Evolutionary conservation across 2,888 invertebrate genomes (phyloP).

Genomic region (Cryptophagus acutangulus): DNA sequence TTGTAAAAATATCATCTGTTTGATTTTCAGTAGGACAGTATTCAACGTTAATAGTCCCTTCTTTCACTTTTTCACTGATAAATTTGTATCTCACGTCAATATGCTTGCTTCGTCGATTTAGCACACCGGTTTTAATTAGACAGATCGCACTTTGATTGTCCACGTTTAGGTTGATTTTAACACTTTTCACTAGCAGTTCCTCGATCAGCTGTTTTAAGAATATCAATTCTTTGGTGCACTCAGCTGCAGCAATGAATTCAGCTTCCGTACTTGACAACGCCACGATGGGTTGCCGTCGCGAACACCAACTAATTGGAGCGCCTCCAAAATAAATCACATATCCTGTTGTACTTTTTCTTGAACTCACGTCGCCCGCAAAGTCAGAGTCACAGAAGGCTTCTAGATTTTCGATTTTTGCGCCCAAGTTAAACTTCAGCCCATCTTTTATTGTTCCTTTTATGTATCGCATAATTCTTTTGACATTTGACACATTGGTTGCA

Average conservation of each 20-base stretch:
- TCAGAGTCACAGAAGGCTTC: slow-evolving; percentile 20
- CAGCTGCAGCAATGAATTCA: slow-evolving; percentile 25
- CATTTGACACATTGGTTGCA: no score
- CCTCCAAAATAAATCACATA: slow-evolving; percentile 21
- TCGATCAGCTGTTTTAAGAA: slow-evolving; percentile 21
- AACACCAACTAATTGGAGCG: slow-evolving; percentile 29
- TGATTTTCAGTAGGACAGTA: no score
- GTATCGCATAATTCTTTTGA: slow-evolving; percentile 9
- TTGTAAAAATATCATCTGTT: no score
- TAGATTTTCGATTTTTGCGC: not conserved
- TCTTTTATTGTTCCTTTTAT: not conserved
- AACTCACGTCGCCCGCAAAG: slow-evolving; percentile 21
- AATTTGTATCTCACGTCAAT: no score
- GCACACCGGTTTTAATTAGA: no score
- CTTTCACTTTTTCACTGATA: no score
- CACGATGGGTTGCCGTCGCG: slow-evolving; percentile 28
- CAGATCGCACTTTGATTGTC: no score
- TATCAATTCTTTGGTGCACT: slow-evolving; percentile 23
- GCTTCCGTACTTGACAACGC: slow-evolving; percentile 29
- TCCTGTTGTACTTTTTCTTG: slow-evolving; percentile 25
- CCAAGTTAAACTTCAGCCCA: not conserved
- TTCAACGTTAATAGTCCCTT: no score
- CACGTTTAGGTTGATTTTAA: no score
- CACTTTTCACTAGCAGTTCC: no score
- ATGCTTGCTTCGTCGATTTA: no score